These are phyloP conservation scores for Nemotelus pantherinus DNA, from an alignment of 2,888 invertebrate species.

Conservation along the genomic window DNA sequence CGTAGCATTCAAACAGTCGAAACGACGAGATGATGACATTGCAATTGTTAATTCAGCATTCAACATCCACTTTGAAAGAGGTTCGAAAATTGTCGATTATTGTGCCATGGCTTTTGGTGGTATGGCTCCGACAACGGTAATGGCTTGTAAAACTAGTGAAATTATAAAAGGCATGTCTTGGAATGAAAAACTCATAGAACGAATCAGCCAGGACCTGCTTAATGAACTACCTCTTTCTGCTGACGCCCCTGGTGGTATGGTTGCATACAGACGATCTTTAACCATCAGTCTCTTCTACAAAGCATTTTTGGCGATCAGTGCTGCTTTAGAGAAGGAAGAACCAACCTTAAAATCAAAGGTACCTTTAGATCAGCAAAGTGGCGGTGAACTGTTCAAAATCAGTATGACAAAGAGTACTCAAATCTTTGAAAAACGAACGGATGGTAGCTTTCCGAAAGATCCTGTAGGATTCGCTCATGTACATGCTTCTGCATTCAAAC, in stretches of 20 bases:
- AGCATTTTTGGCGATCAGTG: conserved; percentile 72
- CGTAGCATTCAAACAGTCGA: conserved; percentile 90
- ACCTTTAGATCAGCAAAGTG: conserved; percentile 55
- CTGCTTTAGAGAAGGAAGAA: conserved; percentile 60
- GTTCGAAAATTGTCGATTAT: conserved; percentile 69
- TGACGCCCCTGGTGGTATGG: conserved; percentile 87
- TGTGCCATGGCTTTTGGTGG: conserved; percentile 87
- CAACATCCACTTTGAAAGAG: conserved; percentile 72
- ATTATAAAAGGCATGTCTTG: conserved; percentile 70
- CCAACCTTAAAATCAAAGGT: not conserved
- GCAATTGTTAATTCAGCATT: conserved; percentile 92
- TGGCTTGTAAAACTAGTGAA: conserved; percentile 74
- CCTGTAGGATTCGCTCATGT: conserved; percentile 82
- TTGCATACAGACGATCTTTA: conserved; percentile 79
- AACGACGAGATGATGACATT: conserved; percentile 92
- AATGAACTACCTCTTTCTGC: conserved; percentile 80
- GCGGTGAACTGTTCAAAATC: conserved; percentile 60
- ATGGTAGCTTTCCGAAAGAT: conserved; percentile 72
- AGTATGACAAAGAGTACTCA: conserved; percentile 60
- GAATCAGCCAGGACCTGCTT: conserved; percentile 71
- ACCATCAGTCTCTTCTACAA: conserved; percentile 81
- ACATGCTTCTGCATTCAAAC: conserved; percentile 85
- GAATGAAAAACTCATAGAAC: conserved; percentile 72
- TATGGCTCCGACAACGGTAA: conserved; percentile 87
- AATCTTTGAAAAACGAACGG: conserved; percentile 67